Evolutionary conservation across 2,113 vertebrate genomes (phyloP).

Genomic region (Orthonyx spaldingii): DNA sequence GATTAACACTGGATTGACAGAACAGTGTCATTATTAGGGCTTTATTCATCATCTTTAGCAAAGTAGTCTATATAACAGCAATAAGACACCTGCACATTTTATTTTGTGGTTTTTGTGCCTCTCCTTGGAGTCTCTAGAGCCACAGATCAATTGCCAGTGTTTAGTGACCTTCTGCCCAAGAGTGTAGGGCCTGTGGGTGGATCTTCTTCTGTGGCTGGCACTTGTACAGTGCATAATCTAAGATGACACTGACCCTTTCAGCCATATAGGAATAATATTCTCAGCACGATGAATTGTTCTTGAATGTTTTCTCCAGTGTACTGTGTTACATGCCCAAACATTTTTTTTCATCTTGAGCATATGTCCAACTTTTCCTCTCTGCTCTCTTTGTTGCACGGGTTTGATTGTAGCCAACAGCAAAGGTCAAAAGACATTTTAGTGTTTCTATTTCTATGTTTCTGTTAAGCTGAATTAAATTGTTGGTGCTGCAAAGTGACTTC

Average conservation of each 20-base stretch:
- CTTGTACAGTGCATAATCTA: not conserved
- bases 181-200: not conserved
- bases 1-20: not conserved
- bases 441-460: constrained; percentile 14
- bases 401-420: constrained; percentile 42
- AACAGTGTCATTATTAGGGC: not conserved
- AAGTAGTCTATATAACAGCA: not conserved
- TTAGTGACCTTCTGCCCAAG: constrained; percentile 21
- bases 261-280: not conserved
- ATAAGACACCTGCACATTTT: not conserved
- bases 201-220: not conserved
- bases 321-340: not conserved
- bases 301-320: not conserved
- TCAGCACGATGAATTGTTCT: not conserved
- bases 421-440: constrained; percentile 38
- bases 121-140: not conserved
- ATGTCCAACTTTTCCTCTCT: not conserved
- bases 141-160: constrained; percentile 24
- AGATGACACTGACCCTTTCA: constrained; percentile 22
- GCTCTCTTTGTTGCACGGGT: not conserved
- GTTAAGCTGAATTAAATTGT: constrained; percentile 22
- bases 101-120: not conserved
- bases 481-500: constrained; percentile 9
- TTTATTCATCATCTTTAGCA: not conserved
- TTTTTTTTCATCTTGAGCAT: not conserved